phyloP scores from a whole-genome alignment of 2,113 vertebrate genomes.

The Muscicapa adusta region DNA sequence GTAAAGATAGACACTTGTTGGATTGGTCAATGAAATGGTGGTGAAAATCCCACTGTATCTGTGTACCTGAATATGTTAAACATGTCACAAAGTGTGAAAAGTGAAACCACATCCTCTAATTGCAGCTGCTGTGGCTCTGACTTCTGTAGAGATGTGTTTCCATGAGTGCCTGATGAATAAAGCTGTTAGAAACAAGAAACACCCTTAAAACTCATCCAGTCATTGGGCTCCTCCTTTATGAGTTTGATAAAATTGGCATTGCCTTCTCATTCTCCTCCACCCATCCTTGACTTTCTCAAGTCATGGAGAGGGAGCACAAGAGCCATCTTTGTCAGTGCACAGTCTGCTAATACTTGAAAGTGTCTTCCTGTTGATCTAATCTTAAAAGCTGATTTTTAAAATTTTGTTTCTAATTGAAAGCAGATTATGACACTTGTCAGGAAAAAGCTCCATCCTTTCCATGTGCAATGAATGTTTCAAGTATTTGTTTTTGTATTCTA shows the following conservation, averaged over 20 bases:
- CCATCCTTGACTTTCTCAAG: constrained; percentile 5
- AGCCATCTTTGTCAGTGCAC: not conserved
- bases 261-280: not conserved
- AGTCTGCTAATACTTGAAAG: not conserved
- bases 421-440: not conserved
- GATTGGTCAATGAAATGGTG: not conserved
- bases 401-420: not conserved
- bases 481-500: not conserved
- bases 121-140: not conserved
- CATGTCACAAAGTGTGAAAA: not conserved
- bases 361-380: not conserved
- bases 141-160: not conserved
- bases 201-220: not conserved
- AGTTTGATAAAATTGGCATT: not conserved
- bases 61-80: not conserved
- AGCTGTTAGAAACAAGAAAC: not conserved
- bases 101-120: not conserved
- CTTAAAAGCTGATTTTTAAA: not conserved
- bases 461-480: not conserved
- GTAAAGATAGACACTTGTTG: not conserved
- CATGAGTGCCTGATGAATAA: not conserved
- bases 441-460: not conserved
- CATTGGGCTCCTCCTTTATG: not conserved
- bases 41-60: not conserved
- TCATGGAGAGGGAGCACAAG: not conserved